phyloP scores from a whole-genome alignment of 2,888 invertebrate species.

The Panzeria rudis region DNA sequence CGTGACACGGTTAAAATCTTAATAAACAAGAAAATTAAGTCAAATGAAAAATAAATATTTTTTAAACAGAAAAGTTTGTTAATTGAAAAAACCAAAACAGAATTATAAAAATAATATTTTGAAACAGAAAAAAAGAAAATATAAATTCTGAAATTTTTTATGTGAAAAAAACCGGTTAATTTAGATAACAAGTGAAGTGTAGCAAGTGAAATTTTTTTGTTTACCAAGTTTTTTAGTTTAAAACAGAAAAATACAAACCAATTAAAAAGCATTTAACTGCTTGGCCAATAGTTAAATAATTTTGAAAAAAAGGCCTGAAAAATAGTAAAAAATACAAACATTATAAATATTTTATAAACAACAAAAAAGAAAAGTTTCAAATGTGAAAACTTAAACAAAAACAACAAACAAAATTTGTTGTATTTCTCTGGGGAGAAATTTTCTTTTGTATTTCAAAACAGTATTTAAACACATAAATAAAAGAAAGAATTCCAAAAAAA shows the following conservation, averaged over 20 bases:
- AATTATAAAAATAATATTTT: slow-evolving; percentile 17
- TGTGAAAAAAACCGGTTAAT: slow-evolving; percentile 65
- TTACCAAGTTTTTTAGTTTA: slow-evolving; percentile 56
- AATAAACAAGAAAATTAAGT: slow-evolving; percentile 61
- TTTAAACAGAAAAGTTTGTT: slow-evolving; percentile 44
- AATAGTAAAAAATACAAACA: slow-evolving; percentile 57
- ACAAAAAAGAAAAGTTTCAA: slow-evolving; percentile 46
- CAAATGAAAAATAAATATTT: slow-evolving; percentile 43
- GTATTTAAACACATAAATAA: slow-evolving; percentile 53
- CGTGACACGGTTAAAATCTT: slow-evolving; percentile 76
- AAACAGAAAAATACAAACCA: slow-evolving; percentile 54
- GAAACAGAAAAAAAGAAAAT: slow-evolving; percentile 11
- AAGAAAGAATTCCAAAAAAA: slow-evolving; percentile 55
- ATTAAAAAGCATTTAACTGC: slow-evolving; percentile 65
- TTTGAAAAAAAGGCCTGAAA: slow-evolving; percentile 61
- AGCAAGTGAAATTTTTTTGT: slow-evolving; percentile 69
- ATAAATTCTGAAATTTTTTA: slow-evolving; percentile 44
- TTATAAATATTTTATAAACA: slow-evolving; percentile 16
- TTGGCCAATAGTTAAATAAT: slow-evolving; percentile 56
- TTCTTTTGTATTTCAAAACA: slow-evolving; percentile 55
- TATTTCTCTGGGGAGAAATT: slow-evolving; percentile 34
- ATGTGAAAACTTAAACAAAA: slow-evolving; percentile 36
- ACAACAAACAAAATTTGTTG: slow-evolving; percentile 3
- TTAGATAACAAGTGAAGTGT: slow-evolving; percentile 70
- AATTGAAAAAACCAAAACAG: slow-evolving; percentile 23